Base-by-base conservation (phyloP, 2,888 invertebrate genomes). In the Thelaira solivaga region DNA sequence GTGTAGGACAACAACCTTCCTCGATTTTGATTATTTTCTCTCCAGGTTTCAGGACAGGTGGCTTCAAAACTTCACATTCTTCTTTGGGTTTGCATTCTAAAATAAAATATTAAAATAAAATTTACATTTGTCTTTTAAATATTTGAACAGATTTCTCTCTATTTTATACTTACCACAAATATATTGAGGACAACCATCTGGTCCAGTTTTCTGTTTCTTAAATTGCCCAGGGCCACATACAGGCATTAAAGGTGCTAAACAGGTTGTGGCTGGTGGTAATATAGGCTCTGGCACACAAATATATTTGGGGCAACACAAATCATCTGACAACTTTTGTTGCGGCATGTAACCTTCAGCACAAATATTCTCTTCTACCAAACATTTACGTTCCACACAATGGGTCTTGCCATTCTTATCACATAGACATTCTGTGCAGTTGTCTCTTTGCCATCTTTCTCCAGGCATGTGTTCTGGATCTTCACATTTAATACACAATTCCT, bases 401-500 rank as follows among this genome's bases (percentile, higher is more conserved):
- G 93, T 90, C 78, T 89, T 89, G 81, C 92, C 90, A 86, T 90
- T 61, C 57, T 88, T 89, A 64, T 90, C 90, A 86, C 96, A 96
- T 26, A 90, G 89, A 85, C 96, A 96, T 18, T 89, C 91, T 0
- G 93, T 95, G 85, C 96, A 96, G 36, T 92, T 92, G 83, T 94
- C 93, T 29, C 89, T 90, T 61, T 90, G 86, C 93, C 93, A 94
- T 5, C 85, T 85, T 39, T 93, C 92, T 69, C 94, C 95, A 75
- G 91, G 88, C 69, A 90, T 88, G 85, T 93, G 94, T 0, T 92
- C 91, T 53, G 92, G 92, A 3, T 92, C 92, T 83, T 96, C 96
- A 83, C 96, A 96, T 0, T 93, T 92, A 83, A 92, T 91, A 87
- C 95, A 94, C 82, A 92, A 90, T 45, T 89, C 89, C 34, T 92